These are phyloP conservation scores for Mactromeris polynyma DNA, from an alignment of 2,888 invertebrate genomes.

Conservation along the genomic window DNA sequence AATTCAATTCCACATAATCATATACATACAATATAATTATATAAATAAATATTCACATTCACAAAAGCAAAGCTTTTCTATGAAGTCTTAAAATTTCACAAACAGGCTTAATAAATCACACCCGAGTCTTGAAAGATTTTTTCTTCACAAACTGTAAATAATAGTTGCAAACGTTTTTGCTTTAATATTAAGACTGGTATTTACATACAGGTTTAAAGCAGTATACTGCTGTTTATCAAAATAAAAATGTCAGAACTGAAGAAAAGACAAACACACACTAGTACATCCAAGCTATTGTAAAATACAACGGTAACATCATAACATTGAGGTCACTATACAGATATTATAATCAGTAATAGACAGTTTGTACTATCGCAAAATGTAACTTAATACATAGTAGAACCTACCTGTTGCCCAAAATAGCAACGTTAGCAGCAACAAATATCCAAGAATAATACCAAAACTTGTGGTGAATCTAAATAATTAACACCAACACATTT, in stretches of 20 bases:
- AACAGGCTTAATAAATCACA: background rate
- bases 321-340: background rate
- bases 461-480: background rate
- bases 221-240: background rate
- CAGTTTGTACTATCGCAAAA: background rate
- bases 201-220: slow-evolving; percentile 9
- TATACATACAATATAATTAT: too few species aligned
- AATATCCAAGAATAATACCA: background rate
- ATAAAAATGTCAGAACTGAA: slow-evolving; percentile 10
- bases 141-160: too few species aligned
- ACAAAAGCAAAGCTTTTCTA: background rate
- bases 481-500: background rate
- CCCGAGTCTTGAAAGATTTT: background rate
- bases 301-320: background rate
- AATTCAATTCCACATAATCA: slow-evolving; percentile 1
- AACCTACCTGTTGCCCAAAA: background rate
- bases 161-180: background rate
- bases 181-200: background rate
- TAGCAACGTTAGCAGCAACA: background rate
- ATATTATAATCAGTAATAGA: background rate
- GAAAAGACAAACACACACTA: slow-evolving; percentile 15
- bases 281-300: background rate
- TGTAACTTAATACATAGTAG: background rate
- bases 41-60: too few species aligned
- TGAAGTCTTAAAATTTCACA: background rate